Evolutionary conservation across 1,140 invertebrate genomes (phyloP).

Genomic region (Penaeus japonicus): DNA sequence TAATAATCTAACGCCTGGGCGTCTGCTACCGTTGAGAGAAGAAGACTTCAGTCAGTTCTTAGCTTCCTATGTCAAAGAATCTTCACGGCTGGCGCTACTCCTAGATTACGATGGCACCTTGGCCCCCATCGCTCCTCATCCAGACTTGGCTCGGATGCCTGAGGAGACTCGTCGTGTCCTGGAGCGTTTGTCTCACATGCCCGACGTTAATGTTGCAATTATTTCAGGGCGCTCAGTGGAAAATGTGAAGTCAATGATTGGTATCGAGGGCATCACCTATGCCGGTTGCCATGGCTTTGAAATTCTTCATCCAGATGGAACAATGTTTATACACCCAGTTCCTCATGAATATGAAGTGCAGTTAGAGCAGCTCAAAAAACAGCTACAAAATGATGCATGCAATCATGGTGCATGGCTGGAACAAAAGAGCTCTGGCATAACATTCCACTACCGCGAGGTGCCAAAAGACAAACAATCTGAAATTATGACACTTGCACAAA

Average conservation of each 20-base stretch:
- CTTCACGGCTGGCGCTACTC: conserved; percentile 82
- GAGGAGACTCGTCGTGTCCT: conserved; percentile 84
- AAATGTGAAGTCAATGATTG: conserved; percentile 89
- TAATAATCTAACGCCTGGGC: conserved; percentile 65
- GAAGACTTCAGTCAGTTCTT: conserved; percentile 63
- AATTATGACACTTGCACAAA: conserved; percentile 74
- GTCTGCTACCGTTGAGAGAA: conserved; percentile 70
- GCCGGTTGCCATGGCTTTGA: conserved; percentile 90
- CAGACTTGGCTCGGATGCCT: conserved; percentile 84
- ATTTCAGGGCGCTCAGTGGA: conserved; percentile 86
- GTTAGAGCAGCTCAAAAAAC: conserved; percentile 78
- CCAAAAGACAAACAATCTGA: conserved; percentile 65
- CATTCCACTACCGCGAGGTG: conserved; percentile 85
- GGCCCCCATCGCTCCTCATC: conserved; percentile 87
- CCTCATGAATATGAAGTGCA: conserved; percentile 84
- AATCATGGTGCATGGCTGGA: conserved; percentile 90
- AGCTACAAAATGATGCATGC: conserved; percentile 83
- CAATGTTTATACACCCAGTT: conserved; percentile 89
- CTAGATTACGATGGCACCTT: conserved; percentile 91
- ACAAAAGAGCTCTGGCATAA: conserved; percentile 86
- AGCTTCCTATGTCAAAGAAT: conserved; percentile 82
- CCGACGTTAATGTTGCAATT: conserved; percentile 87
- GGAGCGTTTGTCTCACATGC: conserved; percentile 83
- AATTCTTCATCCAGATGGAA: conserved; percentile 88
- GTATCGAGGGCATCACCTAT: conserved; percentile 86